Conservation (phyloP, 2,797 vertebrate species). For the Pygocentrus nattereri region DNA sequence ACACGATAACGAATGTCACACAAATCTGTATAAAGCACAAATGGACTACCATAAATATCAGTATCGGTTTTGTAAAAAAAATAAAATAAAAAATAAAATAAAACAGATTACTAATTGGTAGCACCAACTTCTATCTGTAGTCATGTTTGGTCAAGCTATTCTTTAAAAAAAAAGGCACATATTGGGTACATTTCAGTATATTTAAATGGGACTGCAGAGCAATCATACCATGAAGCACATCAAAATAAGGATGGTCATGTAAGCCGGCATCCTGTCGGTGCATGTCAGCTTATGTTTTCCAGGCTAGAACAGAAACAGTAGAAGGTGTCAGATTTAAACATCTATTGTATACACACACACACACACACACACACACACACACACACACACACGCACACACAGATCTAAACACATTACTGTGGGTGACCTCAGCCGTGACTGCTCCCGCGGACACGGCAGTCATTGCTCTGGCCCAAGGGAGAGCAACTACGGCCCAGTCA, state of each 20-base stretch:
- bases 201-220: not conserved
- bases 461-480: conserved; percentile 19
- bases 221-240: conserved; percentile 90
- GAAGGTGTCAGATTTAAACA: conserved; percentile 21
- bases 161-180: not conserved
- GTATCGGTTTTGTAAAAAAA: too few species aligned
- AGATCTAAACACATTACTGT: not conserved
- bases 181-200: not conserved
- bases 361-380: not conserved
- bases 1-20: conserved; percentile 91
- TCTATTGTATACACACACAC: not conserved
- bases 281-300: conserved; percentile 95
- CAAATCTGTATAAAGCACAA: conserved; percentile 77
- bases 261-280: conserved; percentile 91
- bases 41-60: too few species aligned
- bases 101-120: too few species aligned
- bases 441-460: not conserved
- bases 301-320: conserved; percentile 69
- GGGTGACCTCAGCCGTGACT: not conserved
- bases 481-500: conserved; percentile 8
- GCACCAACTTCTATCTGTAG: not conserved
- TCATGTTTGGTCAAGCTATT: not conserved
- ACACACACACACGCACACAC: not conserved
- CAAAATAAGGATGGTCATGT: conserved; percentile 84
- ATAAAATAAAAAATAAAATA: too few species aligned